phyloP scores from a whole-genome alignment of 2,113 vertebrate genomes.

The Suricata suricatta region DNA sequence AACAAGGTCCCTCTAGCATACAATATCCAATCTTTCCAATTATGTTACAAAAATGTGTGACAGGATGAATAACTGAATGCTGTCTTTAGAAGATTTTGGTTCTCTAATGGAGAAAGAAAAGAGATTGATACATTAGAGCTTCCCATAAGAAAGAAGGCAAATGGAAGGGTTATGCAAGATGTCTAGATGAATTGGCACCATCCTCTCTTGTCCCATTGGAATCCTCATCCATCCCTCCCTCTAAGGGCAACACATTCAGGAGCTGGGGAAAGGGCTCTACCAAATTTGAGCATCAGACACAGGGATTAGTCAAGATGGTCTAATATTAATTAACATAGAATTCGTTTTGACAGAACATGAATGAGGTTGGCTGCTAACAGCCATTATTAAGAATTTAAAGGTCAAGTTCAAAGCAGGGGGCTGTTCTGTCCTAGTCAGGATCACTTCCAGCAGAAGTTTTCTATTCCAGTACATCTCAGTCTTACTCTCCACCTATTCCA shows the following conservation, averaged over 20 bases:
- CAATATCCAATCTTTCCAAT: neutral
- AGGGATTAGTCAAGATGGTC: neutral
- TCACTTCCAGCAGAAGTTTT: neutral
- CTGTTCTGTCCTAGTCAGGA: neutral
- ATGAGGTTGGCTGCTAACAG: neutral
- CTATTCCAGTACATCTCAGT: neutral
- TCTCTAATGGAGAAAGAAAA: neutral
- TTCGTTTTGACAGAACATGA: neutral
- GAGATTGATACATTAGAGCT: neutral
- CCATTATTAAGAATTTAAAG: neutral
- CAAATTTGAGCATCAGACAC: neutral
- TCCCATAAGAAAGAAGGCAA: neutral
- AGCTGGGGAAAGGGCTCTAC: neutral
- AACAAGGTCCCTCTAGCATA: neutral
- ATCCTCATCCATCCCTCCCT: neutral
- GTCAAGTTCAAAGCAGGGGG: neutral
- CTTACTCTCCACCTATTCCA: neutral
- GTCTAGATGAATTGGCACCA: neutral
- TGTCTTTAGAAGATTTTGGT: neutral
- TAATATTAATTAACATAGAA: neutral
- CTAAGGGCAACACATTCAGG: neutral
- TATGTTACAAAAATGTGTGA: neutral
- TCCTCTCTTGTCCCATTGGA: neutral
- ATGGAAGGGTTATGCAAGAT: neutral
- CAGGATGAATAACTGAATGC: neutral